Evolutionary conservation across 1,140 invertebrate genomes (phyloP), one percentile per base, ranked within the genome.

Genomic region (Nymphalis io): DNA sequence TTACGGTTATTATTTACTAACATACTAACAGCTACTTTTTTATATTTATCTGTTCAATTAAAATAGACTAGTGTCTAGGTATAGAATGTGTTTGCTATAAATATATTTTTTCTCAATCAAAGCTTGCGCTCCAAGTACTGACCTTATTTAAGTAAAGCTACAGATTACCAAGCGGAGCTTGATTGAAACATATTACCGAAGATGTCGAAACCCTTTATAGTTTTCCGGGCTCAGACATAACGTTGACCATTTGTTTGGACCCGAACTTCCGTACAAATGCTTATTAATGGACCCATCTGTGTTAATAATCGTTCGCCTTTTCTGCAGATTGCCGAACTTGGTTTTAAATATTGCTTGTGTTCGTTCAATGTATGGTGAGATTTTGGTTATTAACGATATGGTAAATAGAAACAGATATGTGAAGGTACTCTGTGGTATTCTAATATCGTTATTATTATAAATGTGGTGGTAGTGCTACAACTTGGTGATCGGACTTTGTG

Each of bases 281-380:
- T 53, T 23, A 53, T 53, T 53, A 53, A 53, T 53, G 18, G 48
- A 53, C 18, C 48, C 20, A 53, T 53, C 48, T 53, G 20, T 53
- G 18, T 21, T 53, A 53, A 21, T 53, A 53, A 53, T 53, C 48
- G 48, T 21, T 21, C 48, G 12, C 48, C 18, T 21, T 53, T 53
- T 53, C 48, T 21, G 1, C 15, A 46, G 48, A 53, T 53, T 11
- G 13, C 2, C 40, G 27, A 33, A 33, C n/a, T 44, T 44, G 40
- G n/a, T 4, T 44, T 21, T 21, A 53, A 53, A 53, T 23, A 53
- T 21, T 12, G 13, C 48, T n/a, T 1, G 18, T 0, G 18, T 53
- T 15, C 20, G 11, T 10, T 21, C 18, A 53, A 53, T 53, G 13
- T 23, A 53, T 53, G 48, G 48, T 15, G 48, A n/a, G 20, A 21